These are phyloP conservation scores for Pica pica DNA, from an alignment of 2,113 vertebrate species.

Conservation along the genomic window DNA sequence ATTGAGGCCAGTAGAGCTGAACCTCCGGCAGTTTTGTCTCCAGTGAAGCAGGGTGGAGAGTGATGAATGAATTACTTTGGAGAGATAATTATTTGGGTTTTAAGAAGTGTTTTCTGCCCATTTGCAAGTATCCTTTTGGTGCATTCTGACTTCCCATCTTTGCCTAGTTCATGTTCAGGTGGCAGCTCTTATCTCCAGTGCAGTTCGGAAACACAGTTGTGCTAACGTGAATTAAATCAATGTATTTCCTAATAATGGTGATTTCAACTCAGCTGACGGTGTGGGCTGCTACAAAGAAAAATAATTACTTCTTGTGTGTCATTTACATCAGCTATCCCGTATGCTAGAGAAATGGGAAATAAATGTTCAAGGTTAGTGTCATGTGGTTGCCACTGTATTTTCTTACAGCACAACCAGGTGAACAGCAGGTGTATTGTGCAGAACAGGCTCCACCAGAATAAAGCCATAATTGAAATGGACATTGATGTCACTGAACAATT, in stretches of 20 bases:
- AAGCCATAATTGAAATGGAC: slow-evolving; percentile 52
- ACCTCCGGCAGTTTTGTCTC: not conserved
- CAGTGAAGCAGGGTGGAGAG: not conserved
- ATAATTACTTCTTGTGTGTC: not conserved
- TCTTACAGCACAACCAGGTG: not conserved
- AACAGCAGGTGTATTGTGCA: not conserved
- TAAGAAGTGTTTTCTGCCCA: not conserved
- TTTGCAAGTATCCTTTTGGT: not conserved
- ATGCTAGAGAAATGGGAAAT: not conserved
- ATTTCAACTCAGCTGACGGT: not conserved
- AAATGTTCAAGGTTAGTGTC: too few relatives aligned
- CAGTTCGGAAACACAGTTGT: not conserved
- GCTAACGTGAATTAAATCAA: not conserved
- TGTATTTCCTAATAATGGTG: not conserved
- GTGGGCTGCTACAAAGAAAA: not conserved
- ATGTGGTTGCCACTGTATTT: not conserved
- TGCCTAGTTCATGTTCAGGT: fast-evolving
- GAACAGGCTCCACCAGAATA: not conserved
- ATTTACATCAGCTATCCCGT: not conserved
- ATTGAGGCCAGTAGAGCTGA: not conserved
- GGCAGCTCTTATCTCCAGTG: not conserved
- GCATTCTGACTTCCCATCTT: not conserved
- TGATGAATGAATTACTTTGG: not conserved
- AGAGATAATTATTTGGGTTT: not conserved
- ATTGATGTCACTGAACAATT: slow-evolving; percentile 45